phyloP scores from a whole-genome alignment of 2,797 vertebrate species.

The Rhynchonycteris naso region DNA sequence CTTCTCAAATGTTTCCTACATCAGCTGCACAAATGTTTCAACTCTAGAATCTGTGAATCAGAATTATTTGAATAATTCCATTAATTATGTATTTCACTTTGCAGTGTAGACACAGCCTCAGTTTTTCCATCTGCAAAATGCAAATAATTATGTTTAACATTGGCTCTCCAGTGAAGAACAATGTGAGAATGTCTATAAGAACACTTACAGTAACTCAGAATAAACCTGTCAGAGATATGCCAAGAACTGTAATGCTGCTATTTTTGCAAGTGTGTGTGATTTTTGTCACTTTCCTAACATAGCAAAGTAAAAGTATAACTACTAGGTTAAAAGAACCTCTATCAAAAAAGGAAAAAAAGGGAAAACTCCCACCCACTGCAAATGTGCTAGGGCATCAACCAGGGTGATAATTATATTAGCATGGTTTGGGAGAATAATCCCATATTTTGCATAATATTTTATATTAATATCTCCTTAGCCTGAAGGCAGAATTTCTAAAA shows the following conservation, averaged over 20 bases:
- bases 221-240: constrained; percentile 64
- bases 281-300: constrained; percentile 59
- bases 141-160: not conserved
- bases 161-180: constrained; percentile 29
- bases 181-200: constrained; percentile 40
- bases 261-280: constrained; percentile 48
- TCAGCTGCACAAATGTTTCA: not conserved
- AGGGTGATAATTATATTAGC: constrained; percentile 32
- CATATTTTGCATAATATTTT: constrained; percentile 30
- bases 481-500: constrained; percentile 44
- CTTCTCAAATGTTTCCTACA: not conserved
- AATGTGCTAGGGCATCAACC: constrained; percentile 21
- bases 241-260: constrained; percentile 43
- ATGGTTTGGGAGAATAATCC: constrained; percentile 9
- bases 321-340: constrained; percentile 64
- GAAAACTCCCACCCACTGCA: constrained; percentile 25
- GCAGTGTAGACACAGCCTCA: constrained; percentile 61
- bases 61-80: not conserved
- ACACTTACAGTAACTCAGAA: constrained; percentile 52
- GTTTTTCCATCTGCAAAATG: constrained; percentile 76
- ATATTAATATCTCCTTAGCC: not conserved
- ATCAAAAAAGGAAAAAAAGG: constrained; percentile 7
- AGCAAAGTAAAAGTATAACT: constrained; percentile 58
- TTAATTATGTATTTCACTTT: not conserved
- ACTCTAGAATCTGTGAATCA: not conserved